These are phyloP conservation scores for Genyomyrus donnyi DNA, from an alignment of 2,113 vertebrate genomes.

Conservation along the genomic window DNA sequence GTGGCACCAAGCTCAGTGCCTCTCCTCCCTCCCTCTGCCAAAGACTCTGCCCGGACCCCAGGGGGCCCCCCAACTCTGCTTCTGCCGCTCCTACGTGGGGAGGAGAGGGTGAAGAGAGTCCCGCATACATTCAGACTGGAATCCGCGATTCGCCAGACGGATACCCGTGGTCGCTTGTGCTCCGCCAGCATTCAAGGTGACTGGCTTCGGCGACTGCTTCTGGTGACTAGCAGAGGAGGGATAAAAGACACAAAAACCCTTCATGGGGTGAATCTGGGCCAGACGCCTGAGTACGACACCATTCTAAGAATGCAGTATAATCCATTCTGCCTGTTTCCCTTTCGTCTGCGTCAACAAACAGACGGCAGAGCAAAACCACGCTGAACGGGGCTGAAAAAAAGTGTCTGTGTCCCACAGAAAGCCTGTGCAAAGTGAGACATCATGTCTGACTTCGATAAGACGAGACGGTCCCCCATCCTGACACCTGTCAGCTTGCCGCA, in stretches of 20 bases:
- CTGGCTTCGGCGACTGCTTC: not conserved
- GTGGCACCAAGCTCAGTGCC: not conserved
- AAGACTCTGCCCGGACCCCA: not conserved
- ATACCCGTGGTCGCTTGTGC: no score
- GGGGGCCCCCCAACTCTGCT: not conserved
- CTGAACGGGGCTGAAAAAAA: not conserved
- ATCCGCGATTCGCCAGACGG: not conserved
- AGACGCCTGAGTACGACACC: not conserved
- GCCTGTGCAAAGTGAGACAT: constrained; percentile 54
- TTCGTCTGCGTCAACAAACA: not conserved
- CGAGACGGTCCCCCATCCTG: constrained; percentile 21
- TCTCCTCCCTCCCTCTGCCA: not conserved
- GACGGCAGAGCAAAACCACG: constrained; percentile 36
- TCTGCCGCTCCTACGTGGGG: not conserved
- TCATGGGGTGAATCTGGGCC: not conserved
- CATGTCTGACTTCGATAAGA: constrained; percentile 33
- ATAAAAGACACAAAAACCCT: not conserved
- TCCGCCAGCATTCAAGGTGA: not conserved
- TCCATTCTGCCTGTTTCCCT: not conserved
- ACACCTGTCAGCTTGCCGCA: constrained; percentile 45
- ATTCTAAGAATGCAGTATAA: not conserved
- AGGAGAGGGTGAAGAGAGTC: constrained; percentile 14
- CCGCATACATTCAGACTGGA: constrained; percentile 1
- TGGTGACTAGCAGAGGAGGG: not conserved
- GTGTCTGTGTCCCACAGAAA: not conserved